phyloP scores from a whole-genome alignment of 2,888 invertebrate genomes.

The Conomelus anceps region DNA sequence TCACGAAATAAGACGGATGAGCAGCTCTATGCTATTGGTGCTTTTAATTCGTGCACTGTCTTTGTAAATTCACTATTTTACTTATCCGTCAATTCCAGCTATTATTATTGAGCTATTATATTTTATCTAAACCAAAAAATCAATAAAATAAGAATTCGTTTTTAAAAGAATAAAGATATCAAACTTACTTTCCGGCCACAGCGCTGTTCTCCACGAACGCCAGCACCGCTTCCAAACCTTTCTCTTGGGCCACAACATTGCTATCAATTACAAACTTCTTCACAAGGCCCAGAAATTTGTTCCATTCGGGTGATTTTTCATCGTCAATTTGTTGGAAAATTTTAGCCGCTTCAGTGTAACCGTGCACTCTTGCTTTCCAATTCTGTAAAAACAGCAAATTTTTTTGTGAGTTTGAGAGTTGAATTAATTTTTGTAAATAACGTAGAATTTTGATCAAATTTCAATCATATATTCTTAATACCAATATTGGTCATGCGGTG shows the following conservation, averaged over 20 bases:
- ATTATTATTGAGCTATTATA: no score
- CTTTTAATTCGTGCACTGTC: no score
- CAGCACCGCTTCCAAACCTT: constrained; percentile 84
- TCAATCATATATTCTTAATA: no score
- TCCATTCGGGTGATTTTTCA: constrained; percentile 91
- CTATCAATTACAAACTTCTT: constrained; percentile 93
- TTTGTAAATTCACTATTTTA: no score
- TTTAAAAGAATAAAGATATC: not conserved
- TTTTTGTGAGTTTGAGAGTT: not conserved
- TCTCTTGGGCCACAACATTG: constrained; percentile 93
- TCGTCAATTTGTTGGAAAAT: constrained; percentile 80
- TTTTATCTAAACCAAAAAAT: not conserved
- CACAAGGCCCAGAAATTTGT: constrained; percentile 79
- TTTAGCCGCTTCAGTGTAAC: constrained; percentile 89
- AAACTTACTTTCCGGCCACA: constrained; percentile 65
- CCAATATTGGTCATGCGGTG: no score
- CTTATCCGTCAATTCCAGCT: no score
- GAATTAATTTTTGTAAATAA: no score
- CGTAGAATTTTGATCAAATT: no score
- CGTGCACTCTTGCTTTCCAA: constrained; percentile 92
- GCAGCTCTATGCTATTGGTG: no score
- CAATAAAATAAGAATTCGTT: not conserved
- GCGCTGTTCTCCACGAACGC: constrained; percentile 88
- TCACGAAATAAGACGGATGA: no score
- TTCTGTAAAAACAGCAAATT: constrained; percentile 45